These are phyloP conservation scores for Chaetura pelagica DNA, from an alignment of 2,113 vertebrate species.

Conservation along the genomic window DNA sequence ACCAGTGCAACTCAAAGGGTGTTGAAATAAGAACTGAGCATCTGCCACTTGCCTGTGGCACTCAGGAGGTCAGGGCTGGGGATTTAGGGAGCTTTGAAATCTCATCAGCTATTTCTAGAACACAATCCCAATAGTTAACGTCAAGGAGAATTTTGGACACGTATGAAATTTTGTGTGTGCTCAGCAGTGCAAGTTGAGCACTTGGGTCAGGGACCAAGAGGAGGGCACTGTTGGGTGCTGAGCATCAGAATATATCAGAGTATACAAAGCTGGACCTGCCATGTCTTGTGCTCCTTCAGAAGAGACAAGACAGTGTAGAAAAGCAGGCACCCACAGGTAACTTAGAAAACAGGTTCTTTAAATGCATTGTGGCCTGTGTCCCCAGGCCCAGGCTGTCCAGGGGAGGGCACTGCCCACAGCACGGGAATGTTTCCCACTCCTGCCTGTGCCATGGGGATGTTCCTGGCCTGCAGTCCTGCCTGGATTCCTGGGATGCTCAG, in stretches of 20 bases:
- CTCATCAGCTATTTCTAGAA: not conserved
- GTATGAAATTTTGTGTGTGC: not conserved
- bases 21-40: not conserved
- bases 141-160: not conserved
- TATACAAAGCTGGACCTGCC: not conserved
- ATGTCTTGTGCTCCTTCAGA: not conserved
- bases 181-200: not conserved
- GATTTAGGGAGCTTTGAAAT: not conserved
- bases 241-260: not conserved
- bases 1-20: not conserved
- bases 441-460: not conserved
- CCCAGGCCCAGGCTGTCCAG: not conserved
- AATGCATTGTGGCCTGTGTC: not conserved
- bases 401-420: fast-evolving
- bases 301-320: not conserved
- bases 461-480: not conserved
- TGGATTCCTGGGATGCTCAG: not conserved
- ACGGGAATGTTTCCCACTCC: not conserved
- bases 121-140: not conserved
- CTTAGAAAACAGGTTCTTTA: not conserved
- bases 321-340: not conserved
- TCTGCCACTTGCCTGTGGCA: not conserved
- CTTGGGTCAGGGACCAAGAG: not conserved
- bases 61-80: not conserved
- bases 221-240: not conserved